Evolutionary conservation across 2,797 vertebrate species (phyloP).

Genomic region (Anabacerthia variegaticeps): DNA sequence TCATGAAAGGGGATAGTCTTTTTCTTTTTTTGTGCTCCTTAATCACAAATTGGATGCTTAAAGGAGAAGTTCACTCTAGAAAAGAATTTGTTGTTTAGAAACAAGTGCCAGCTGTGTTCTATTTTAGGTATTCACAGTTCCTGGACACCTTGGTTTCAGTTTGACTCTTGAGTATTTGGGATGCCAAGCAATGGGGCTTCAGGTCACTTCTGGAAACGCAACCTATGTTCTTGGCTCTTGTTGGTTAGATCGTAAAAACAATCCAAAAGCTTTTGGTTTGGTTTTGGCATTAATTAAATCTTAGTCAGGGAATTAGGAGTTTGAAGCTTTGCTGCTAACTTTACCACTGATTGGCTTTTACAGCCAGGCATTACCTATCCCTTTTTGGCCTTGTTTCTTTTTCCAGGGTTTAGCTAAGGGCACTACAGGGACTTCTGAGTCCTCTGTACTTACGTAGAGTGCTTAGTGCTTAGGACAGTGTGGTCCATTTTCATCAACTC

Average conservation of each 20-base stretch:
- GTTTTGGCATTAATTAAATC: neutral
- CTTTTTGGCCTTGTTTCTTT: neutral
- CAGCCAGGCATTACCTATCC: neutral
- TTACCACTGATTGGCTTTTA: neutral
- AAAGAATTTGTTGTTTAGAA: neutral
- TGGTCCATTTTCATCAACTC: neutral
- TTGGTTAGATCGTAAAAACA: neutral
- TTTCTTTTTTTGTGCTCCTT: neutral
- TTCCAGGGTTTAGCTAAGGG: neutral
- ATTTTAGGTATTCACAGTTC: neutral
- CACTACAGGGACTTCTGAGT: neutral
- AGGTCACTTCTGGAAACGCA: neutral
- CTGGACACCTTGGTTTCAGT: neutral
- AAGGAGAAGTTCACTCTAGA: neutral
- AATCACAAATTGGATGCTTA: neutral
- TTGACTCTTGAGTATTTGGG: neutral
- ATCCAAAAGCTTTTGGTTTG: neutral
- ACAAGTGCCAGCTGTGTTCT: neutral
- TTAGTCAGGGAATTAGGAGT: neutral
- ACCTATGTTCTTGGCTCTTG: neutral
- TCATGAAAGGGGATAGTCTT: neutral
- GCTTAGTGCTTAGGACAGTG: neutral
- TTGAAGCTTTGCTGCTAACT: neutral
- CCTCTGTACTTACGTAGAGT: neutral
- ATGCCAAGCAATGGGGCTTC: neutral